A percentile compares a stretch with the other conserved stretches of the same genome.
phyloP scores from a whole-genome alignment of 2,888 invertebrate species.

The Ptycholaimellus sp. region DNA sequence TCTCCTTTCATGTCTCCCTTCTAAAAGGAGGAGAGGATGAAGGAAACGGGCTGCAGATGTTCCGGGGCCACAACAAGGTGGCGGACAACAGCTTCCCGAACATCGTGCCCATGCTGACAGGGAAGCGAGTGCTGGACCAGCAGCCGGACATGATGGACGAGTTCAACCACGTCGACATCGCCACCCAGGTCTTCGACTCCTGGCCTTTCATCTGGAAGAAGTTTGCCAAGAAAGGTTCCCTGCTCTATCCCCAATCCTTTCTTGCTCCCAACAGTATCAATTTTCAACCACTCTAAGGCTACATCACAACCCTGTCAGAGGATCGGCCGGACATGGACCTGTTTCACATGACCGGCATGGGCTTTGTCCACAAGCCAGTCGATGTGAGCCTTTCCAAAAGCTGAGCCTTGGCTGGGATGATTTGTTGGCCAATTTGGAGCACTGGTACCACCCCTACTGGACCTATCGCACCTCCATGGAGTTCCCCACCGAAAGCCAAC shows the following conservation, averaged over 20 bases:
- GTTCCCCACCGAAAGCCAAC: neutral
- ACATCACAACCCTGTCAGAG: conserved; percentile 2
- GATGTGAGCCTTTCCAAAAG: too few species aligned
- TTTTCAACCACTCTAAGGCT: neutral
- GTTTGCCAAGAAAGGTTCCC: neutral
- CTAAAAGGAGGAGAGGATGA: too few species aligned
- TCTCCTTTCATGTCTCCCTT: too few species aligned
- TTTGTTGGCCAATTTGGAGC: too few species aligned
- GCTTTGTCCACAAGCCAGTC: conserved; percentile 1
- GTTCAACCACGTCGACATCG: neutral
- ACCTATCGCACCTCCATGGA: neutral
- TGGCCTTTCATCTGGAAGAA: neutral
- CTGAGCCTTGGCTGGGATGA: too few species aligned
- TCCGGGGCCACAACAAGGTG: neutral
- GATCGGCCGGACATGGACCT: conserved; percentile 4
- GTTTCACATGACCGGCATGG: conserved; percentile 3
- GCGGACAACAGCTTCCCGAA: neutral
- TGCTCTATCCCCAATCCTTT: too few species aligned
- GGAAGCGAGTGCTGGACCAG: neutral
- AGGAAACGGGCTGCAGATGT: too few species aligned
- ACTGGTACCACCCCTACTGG: too few species aligned
- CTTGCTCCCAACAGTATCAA: neutral
- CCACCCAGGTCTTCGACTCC: neutral
- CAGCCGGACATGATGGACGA: neutral
- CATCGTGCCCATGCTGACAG: neutral